These are phyloP conservation scores for Hippasteria phrygiana DNA, from an alignment of 53 echinoderm and acorn worm species.

Conservation along the genomic window DNA sequence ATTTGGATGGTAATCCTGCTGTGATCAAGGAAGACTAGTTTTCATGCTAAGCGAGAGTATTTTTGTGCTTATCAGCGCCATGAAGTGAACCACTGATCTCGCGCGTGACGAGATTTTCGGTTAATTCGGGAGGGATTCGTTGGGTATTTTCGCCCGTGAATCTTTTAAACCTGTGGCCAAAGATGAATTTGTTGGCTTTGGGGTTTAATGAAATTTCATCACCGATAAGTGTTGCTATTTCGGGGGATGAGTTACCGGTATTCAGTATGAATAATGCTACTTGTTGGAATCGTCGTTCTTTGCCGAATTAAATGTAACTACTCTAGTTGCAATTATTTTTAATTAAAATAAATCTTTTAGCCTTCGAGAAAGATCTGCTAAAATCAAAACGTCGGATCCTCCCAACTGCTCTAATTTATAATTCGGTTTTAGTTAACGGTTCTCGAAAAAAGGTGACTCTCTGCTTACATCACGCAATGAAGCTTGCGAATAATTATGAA, in stretches of 20 bases:
- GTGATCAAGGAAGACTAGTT: neutral
- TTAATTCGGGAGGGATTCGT: neutral
- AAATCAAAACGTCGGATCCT: too few species aligned
- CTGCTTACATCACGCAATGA: too few species aligned
- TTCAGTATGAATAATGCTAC: neutral
- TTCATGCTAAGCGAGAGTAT: neutral
- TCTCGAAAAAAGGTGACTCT: too few species aligned
- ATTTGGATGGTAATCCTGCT: too few species aligned
- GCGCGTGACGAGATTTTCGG: neutral
- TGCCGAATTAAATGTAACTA: too few species aligned
- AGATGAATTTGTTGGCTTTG: neutral
- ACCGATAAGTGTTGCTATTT: neutral
- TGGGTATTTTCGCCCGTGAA: slow-evolving; percentile 14
- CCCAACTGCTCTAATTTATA: too few species aligned
- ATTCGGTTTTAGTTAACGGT: too few species aligned
- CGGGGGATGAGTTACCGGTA: neutral
- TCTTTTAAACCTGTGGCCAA: slow-evolving; percentile 1
- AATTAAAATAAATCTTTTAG: too few species aligned
- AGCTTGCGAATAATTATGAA: too few species aligned
- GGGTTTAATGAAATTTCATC: slow-evolving; percentile 5
- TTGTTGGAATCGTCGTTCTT: neutral
- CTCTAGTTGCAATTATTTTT: too few species aligned
- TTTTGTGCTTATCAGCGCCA: neutral
- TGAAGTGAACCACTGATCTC: slow-evolving; percentile 5
- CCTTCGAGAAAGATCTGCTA: too few species aligned